phyloP scores from a whole-genome alignment of 2,888 invertebrate species.

The Drosophila koepferae region DNA sequence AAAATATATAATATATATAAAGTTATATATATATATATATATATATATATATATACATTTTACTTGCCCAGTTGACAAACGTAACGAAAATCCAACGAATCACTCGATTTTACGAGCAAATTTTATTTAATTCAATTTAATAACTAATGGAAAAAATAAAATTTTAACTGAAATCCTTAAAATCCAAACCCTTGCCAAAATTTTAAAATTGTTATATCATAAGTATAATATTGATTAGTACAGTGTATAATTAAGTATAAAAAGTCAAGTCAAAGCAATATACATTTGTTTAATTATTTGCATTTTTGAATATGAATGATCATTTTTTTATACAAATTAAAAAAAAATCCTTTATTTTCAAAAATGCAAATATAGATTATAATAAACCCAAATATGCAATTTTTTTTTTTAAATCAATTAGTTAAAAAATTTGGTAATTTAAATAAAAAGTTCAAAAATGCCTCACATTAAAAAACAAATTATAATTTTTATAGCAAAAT shows the following conservation, averaged over 20 bases:
- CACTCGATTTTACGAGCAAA: slow-evolving; percentile 41
- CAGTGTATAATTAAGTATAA: background rate
- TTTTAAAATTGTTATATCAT: slow-evolving; percentile 5
- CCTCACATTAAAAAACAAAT: background rate
- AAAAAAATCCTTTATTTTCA: too few relatives aligned
- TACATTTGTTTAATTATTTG: background rate
- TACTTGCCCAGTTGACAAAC: slow-evolving; percentile 52
- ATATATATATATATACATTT: background rate
- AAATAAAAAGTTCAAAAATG: background rate
- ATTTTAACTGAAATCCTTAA: background rate
- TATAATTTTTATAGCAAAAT: background rate
- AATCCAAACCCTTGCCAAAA: slow-evolving; percentile 20
- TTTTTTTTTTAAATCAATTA: background rate
- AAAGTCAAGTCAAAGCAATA: background rate
- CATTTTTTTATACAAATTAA: background rate
- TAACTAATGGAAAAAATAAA: slow-evolving; percentile 1
- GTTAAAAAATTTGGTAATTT: background rate
- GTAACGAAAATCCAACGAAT: slow-evolving; percentile 40
- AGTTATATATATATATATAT: background rate
- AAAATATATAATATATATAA: slow-evolving; percentile 18
- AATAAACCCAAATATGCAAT: background rate
- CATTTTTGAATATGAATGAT: background rate
- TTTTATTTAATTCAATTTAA: background rate
- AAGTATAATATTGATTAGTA: background rate
- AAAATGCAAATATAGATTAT: background rate